Evolutionary conservation across 1,140 invertebrate species (phyloP).

Genomic region (Pogonognathellus flavescens): DNA sequence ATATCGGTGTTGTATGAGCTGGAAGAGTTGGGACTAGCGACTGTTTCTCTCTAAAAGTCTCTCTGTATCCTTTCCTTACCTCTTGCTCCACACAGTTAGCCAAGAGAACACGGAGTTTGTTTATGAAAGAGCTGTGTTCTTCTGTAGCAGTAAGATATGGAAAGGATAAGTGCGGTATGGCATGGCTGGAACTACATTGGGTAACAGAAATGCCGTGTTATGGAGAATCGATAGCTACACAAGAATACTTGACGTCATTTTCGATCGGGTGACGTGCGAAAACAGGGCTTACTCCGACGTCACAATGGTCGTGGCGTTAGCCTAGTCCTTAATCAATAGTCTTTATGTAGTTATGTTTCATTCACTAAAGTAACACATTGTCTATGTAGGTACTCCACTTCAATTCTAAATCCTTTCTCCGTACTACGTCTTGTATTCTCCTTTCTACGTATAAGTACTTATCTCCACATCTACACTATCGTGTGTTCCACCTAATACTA

Average conservation of each 20-base stretch:
- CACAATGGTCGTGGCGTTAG: conserved; percentile 61
- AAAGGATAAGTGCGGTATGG: conserved; percentile 17
- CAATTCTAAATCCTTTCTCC: too few relatives aligned
- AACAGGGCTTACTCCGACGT: conserved; percentile 55
- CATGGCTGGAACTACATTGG: conserved; percentile 32
- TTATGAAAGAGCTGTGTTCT: neutral
- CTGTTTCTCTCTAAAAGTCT: too few relatives aligned
- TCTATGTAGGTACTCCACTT: neutral
- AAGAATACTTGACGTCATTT: conserved; percentile 60
- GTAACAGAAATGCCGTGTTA: neutral
- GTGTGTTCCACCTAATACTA: too few relatives aligned
- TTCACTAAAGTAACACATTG: conserved; percentile 39
- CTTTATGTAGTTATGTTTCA: conserved; percentile 29
- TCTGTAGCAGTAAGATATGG: conserved; percentile 19
- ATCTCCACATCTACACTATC: too few relatives aligned
- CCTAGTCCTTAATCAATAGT: conserved; percentile 60
- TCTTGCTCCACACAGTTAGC: neutral
- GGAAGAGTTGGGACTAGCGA: too few relatives aligned
- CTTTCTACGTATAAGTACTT: too few relatives aligned
- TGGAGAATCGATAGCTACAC: conserved; percentile 54
- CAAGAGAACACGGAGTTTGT: conserved; percentile 1
- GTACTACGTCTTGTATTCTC: too few relatives aligned
- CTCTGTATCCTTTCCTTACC: too few relatives aligned
- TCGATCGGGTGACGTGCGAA: conserved; percentile 60
- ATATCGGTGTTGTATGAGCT: too few relatives aligned